Conservation (phyloP, 2,113 vertebrate genomes). For the Todiramphus chloris region DNA sequence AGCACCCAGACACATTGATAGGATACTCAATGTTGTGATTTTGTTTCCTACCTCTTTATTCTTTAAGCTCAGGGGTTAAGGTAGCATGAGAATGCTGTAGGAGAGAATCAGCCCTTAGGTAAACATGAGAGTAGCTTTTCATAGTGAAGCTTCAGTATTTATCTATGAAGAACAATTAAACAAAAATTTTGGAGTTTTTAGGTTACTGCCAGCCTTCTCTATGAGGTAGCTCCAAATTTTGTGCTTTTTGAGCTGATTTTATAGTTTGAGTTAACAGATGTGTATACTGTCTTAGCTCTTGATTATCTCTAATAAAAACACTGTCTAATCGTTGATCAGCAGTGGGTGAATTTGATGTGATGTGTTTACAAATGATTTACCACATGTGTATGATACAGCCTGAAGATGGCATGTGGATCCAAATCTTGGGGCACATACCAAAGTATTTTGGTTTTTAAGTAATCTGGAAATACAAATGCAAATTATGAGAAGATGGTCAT, state of each 20-base stretch:
- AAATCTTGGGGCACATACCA: neutral
- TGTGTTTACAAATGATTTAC: neutral
- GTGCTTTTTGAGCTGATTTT: neutral
- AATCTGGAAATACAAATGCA: neutral
- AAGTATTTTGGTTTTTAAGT: neutral
- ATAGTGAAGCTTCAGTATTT: neutral
- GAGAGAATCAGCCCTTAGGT: neutral
- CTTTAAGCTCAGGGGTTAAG: neutral
- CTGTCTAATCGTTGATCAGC: neutral
- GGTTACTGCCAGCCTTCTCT: neutral
- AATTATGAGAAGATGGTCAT: neutral
- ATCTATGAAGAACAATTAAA: neutral
- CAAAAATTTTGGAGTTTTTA: neutral
- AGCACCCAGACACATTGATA: fast-evolving
- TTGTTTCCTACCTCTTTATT: neutral
- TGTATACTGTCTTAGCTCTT: neutral
- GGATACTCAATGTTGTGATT: neutral
- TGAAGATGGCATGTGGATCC: neutral
- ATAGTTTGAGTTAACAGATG: neutral
- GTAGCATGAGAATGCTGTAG: neutral
- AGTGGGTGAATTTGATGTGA: neutral
- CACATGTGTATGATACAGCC: fast-evolving
- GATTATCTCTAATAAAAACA: neutral
- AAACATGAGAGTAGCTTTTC: neutral
- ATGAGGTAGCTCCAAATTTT: neutral